Evolutionary conservation across 2,113 vertebrate genomes (phyloP).

Genomic region (Centropus bengalensis): DNA sequence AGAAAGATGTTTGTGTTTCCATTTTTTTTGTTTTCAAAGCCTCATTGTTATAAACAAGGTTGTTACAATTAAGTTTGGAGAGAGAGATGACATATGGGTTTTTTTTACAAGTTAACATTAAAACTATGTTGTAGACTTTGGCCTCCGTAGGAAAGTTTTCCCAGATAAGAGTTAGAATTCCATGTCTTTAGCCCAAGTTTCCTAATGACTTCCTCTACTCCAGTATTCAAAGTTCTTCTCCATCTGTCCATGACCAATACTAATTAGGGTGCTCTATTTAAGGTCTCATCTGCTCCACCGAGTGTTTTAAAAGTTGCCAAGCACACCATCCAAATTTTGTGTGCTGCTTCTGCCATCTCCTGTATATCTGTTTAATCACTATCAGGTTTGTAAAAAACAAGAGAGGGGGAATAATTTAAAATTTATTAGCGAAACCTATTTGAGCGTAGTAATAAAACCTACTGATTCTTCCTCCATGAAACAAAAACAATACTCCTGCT

Average conservation of each 20-base stretch:
- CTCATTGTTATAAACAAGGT: neutral
- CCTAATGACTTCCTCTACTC: neutral
- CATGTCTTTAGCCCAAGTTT: neutral
- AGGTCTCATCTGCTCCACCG: conserved; percentile 2
- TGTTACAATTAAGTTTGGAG: neutral
- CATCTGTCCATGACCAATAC: neutral
- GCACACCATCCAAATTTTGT: conserved; percentile 1
- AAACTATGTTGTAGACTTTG: neutral
- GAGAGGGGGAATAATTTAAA: neutral
- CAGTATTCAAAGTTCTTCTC: neutral
- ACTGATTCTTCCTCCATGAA: neutral
- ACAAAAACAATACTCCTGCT: neutral
- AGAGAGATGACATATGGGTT: fast-evolving
- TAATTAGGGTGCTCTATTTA: neutral
- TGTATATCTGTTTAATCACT: conserved; percentile 44
- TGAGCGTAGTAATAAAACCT: neutral
- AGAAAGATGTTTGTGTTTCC: neutral
- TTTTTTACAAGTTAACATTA: neutral
- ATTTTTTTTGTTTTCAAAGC: neutral
- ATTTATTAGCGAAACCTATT: neutral
- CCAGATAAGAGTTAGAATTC: neutral
- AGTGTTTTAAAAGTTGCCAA: conserved; percentile 24
- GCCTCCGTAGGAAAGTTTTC: neutral
- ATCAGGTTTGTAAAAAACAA: neutral
- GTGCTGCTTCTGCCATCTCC: conserved; percentile 60